Evolutionary conservation across 2,797 vertebrate species (phyloP).

Genomic region (Steatocranus sp.): DNA sequence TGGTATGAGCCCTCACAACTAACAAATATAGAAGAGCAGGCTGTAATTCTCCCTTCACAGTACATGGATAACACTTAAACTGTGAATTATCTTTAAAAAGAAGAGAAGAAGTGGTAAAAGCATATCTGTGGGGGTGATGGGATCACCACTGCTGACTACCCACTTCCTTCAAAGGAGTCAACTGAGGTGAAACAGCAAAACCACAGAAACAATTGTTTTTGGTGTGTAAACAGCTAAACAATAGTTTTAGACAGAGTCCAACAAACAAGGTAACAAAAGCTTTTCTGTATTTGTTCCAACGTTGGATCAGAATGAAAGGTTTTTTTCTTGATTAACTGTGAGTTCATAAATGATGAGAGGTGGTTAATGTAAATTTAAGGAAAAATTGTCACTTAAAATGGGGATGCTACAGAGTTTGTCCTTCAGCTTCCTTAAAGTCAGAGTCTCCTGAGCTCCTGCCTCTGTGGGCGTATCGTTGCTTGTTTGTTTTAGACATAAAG

Average conservation of each 20-base stretch:
- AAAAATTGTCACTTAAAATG: background rate
- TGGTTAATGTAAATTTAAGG: background rate
- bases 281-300: fast-evolving
- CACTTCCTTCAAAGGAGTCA: background rate
- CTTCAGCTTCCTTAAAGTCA: background rate
- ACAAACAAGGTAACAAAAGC: background rate
- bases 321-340: background rate
- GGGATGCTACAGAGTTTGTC: background rate
- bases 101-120: background rate
- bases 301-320: background rate
- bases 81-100: fast-evolving
- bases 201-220: background rate
- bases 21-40: background rate
- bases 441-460: background rate
- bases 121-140: background rate
- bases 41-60: background rate
- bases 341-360: background rate
- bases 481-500: background rate
- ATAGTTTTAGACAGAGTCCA: background rate
- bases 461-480: background rate
- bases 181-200: background rate
- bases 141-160: background rate
- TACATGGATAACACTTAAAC: background rate
- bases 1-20: background rate
- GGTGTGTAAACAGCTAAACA: background rate